Evolutionary conservation across 92 coral and sea anemone genomes (phyloP), one percentile per base, ranked within the genome.

Genomic region (Meandrina meandrites): DNA sequence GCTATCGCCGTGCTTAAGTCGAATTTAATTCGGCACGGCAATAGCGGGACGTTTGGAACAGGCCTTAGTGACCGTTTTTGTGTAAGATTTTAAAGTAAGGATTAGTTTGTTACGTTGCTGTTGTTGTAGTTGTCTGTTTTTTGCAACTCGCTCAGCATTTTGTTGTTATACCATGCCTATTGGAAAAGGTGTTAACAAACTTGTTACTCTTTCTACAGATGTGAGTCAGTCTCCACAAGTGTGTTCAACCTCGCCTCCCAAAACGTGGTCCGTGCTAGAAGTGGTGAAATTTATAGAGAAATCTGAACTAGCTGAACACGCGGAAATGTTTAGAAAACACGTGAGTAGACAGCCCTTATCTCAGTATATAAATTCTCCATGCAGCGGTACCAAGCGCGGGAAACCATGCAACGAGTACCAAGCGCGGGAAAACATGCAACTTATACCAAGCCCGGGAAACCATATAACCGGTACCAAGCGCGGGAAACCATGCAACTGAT

Each of bases 261-360:
- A 86, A 79, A 97, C 99, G 8, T 97, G 99, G 99, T 92, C 96
- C 3, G 96, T 93, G 30, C 95, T 92, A 53, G 99, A 97, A 62
- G 99, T 97, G 32, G 94, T 93, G 27, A 93, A 97, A 81, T 97
- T 95, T 78, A 92, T 97, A 30, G 94, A 95, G 80, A 91, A 89
- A 18, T 93, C 99, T 16, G 99, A 97, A 76, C 93, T 97, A 28
- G 93, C 99, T 16, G 94, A 97, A 60, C 88, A 92, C 81, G 90
- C 91, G 6, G 91, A 92, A 21, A 80, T 95, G 78, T 95, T 97
- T 84, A 95, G 84, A 88, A 83, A 85, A 71, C 98, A 97, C 88
- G 99, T 97, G 83, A 90, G 99, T 93, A n/a, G 28, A 28, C 78
- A 37, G 24, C 42, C 8, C 27, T 57, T 6, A 22, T 40, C 45